Evolutionary conservation across 2,113 vertebrate genomes (phyloP).

Genomic region (Melanerpes aurifrons): DNA sequence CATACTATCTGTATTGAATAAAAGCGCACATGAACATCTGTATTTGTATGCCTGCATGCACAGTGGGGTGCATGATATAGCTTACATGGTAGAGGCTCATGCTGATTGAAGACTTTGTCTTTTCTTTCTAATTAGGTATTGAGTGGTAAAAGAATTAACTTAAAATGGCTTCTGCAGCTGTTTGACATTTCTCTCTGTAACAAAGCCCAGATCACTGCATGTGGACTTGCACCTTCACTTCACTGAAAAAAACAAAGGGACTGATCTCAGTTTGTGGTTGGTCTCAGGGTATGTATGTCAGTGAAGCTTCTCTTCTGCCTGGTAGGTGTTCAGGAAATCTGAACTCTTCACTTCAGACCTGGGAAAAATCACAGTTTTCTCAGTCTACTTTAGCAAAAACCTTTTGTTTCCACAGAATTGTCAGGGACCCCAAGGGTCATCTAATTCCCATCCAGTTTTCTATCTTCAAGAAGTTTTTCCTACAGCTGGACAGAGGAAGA

Average conservation of each 20-base stretch:
- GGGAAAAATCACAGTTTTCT: neutral
- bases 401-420: neutral
- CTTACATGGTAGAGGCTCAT: neutral
- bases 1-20: neutral
- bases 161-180: neutral
- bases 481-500: neutral
- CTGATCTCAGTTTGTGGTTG: neutral
- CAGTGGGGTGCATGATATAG: slow-evolving; percentile 11
- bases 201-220: neutral
- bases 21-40: slow-evolving; percentile 57
- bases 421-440: too few relatives aligned
- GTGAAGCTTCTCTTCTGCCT: neutral
- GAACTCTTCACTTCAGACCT: neutral
- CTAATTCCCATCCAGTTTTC: neutral
- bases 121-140: slow-evolving; percentile 10
- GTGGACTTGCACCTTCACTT: neutral
- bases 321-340: neutral
- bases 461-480: neutral
- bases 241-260: neutral
- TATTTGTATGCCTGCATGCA: neutral
- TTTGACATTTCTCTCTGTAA: neutral
- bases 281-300: neutral
- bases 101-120: slow-evolving; percentile 6
- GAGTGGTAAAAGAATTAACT: slow-evolving; percentile 11
- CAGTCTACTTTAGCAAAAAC: neutral